Evolutionary conservation across 2,888 invertebrate species (phyloP).

Genomic region (Chironomus tentans): DNA sequence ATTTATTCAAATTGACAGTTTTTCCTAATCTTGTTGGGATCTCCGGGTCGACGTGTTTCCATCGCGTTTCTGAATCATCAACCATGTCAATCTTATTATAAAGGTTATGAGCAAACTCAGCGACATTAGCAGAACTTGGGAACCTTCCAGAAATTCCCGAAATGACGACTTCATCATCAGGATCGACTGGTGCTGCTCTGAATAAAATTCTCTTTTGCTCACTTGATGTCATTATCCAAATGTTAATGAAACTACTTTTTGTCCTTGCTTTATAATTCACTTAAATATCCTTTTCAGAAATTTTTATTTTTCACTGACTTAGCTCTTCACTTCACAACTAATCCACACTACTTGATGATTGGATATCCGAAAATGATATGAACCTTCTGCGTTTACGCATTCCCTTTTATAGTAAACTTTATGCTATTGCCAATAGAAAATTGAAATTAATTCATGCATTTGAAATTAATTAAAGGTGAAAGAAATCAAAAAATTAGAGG

Average conservation of each 20-base stretch:
- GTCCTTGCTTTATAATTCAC: too few species aligned
- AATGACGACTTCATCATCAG: constrained; percentile 42
- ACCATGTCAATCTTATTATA: constrained; percentile 69
- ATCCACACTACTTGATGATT: background rate
- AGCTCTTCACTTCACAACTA: background rate
- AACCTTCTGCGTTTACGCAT: background rate
- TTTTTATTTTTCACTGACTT: background rate
- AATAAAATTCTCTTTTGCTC: background rate
- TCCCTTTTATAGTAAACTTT: constrained; percentile 1
- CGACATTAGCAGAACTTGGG: constrained; percentile 54
- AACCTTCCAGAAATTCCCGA: constrained; percentile 53
- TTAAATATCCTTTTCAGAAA: too few species aligned
- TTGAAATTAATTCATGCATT: constrained; percentile 9
- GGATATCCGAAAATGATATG: constrained; percentile 16
- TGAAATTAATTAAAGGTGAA: constrained; percentile 14
- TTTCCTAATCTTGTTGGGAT: constrained; percentile 67
- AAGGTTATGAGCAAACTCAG: constrained; percentile 53
- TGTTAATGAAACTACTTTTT: too few species aligned
- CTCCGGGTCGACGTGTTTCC: constrained; percentile 63
- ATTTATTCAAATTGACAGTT: constrained; percentile 58
- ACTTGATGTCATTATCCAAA: background rate
- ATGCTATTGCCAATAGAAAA: background rate
- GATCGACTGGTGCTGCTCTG: background rate
- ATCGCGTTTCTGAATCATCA: constrained; percentile 66
- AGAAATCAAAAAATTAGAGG: background rate